These are phyloP conservation scores for Percopsis omiscomaycus DNA, from an alignment of 2,797 vertebrate genomes.

Conservation along the genomic window DNA sequence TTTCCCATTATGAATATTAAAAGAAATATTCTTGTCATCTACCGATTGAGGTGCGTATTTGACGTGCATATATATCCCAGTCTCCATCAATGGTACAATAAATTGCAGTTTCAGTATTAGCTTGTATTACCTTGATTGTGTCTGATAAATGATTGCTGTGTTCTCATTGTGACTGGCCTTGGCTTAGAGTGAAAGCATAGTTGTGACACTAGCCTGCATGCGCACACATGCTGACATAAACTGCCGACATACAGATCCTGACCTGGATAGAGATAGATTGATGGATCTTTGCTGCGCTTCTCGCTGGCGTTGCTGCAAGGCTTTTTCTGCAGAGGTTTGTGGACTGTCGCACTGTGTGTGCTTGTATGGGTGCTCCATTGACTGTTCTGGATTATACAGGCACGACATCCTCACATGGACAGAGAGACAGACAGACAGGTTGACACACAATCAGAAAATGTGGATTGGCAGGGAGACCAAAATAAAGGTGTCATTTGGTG, in stretches of 20 bases:
- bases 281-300: constrained; percentile 47
- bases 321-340: constrained; percentile 28
- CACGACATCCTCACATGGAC: constrained; percentile 6
- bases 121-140: too few species aligned
- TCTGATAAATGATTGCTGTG: not conserved
- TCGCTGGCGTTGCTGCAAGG: constrained; percentile 46
- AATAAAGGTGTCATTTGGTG: constrained; percentile 57
- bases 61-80: too few species aligned
- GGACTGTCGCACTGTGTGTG: constrained; percentile 13
- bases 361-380: constrained; percentile 3
- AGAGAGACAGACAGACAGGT: constrained; percentile 20
- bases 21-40: too few species aligned
- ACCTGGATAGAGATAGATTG: constrained; percentile 60
- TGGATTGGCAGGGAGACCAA: constrained; percentile 34
- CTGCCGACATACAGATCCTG: constrained; percentile 42
- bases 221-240: constrained; percentile 4
- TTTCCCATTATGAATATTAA: too few species aligned
- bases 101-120: too few species aligned
- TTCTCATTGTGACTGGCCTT: not conserved
- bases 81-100: too few species aligned
- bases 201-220: constrained; percentile 13
- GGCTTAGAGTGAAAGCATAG: constrained; percentile 16
- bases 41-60: too few species aligned
- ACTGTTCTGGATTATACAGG: constrained; percentile 7
- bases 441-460: constrained; percentile 5